Evolutionary conservation across 2,797 vertebrate species (phyloP).

Genomic region (Chlorospingus flavigularis): DNA sequence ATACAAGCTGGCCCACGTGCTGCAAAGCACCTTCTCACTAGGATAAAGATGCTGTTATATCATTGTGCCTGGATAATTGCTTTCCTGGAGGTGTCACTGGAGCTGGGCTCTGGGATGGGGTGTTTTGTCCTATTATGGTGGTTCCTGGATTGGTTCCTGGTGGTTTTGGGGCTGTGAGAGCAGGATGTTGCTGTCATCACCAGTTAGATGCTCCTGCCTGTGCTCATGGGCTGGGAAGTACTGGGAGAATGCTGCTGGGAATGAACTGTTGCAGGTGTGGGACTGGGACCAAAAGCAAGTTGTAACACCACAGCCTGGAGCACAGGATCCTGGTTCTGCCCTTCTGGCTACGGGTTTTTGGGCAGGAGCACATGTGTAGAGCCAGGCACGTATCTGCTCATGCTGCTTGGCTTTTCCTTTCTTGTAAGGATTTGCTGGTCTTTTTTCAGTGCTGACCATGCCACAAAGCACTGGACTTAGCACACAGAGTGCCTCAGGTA

Average conservation of each 20-base stretch:
- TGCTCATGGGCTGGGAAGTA: background rate
- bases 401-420: background rate
- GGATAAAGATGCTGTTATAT: background rate
- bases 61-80: background rate
- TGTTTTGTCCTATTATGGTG: accelerated
- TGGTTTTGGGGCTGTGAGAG: background rate
- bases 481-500: background rate
- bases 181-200: background rate
- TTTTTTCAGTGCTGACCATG: accelerated
- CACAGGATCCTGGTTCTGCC: background rate
- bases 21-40: background rate
- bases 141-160: background rate
- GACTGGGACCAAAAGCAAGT: background rate
- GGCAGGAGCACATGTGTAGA: background rate
- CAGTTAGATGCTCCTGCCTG: background rate
- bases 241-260: accelerated
- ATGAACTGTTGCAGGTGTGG: background rate
- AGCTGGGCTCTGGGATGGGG: background rate
- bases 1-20: background rate
- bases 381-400: accelerated
- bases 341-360: background rate
- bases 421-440: background rate
- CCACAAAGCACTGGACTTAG: background rate
- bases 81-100: background rate
- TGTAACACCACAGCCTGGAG: background rate